Evolutionary conservation across 2,888 invertebrate genomes (phyloP), one percentile per base, ranked within the genome.

Genomic region (Dichetophora obliterata): DNA sequence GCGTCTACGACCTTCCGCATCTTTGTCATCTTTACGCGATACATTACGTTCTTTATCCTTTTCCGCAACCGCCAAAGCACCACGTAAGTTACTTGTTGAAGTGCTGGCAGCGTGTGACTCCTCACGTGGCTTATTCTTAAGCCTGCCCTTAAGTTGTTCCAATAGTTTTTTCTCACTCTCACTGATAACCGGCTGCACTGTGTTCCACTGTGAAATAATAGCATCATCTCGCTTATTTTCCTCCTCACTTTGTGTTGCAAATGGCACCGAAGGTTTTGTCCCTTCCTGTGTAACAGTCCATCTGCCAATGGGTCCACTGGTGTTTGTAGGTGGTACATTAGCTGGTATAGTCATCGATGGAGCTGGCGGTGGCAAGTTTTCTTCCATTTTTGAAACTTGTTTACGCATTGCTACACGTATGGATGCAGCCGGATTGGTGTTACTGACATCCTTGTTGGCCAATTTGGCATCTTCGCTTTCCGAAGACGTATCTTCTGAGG

Each of bases 341-440:
- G 74, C 75, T 27, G 76, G 69, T 22, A 77, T 69, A 68, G 50
- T 66, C 24, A 76, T 72, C 19, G 77, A 81, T 16, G 81, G 82
- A n/a, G 90, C 85, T 50, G 91, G 91, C 57, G 90, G 80, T 37
- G 80, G 79, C 3, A 77, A 14, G n/a, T 83, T 81, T 66, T 91
- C 89, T 66, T 90, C 88, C 79, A 90, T 90, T 82, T 89, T 87
- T 79, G 91, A 68, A 65, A 79, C 80, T 54, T 83, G 91, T 82
- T 93, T 93, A 54, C 92, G 90, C 93, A 93, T 93, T 0, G 92
- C 91, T 0, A 93, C 92, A 5, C 93, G 91, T 82, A 93, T 93
- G 65, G 93, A 93, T 80, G 91, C 90, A 0, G 91, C 91, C 78
- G 90, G 91, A 80, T 92, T 91, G 48, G 85, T 86, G 78, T 82